A percentile compares a stretch with the other conserved stretches of the same genome.
Conservation (phyloP, 2,797 vertebrate genomes). For the Sebastes minor region DNA sequence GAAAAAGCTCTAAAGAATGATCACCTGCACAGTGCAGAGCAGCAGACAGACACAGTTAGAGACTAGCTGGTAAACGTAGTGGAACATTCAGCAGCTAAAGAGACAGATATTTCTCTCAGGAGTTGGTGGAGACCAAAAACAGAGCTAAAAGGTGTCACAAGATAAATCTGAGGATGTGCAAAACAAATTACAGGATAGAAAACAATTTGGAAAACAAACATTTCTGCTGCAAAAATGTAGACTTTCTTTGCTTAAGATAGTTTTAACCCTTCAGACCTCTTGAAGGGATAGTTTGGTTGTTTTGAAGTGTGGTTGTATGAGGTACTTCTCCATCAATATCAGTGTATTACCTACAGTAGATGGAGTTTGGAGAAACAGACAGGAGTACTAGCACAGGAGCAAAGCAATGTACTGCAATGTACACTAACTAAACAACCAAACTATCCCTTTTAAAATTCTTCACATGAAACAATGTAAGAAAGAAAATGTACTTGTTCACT, state of each 20-base stretch:
- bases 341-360: too few species aligned
- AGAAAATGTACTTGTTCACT: neutral
- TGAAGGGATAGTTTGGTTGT: neutral
- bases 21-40: too few species aligned
- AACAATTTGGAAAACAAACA: neutral
- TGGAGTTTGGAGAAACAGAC: too few species aligned
- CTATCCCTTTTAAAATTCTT: neutral
- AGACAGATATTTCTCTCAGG: rapidly evolving
- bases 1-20: too few species aligned
- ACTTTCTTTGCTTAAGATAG: neutral
- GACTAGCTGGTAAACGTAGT: too few species aligned
- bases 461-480: neutral
- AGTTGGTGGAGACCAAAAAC: neutral
- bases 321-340: too few species aligned
- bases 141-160: neutral
- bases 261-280: neutral
- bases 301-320: too few species aligned
- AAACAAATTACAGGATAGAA: neutral
- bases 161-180: neutral
- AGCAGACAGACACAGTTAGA: too few species aligned
- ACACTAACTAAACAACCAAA: too few species aligned
- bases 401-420: too few species aligned
- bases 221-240: neutral
- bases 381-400: too few species aligned
- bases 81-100: too few species aligned